Evolutionary conservation across 2,797 vertebrate species (phyloP), one percentile per base, ranked within the genome.

Genomic region (Malurus leucopterus): DNA sequence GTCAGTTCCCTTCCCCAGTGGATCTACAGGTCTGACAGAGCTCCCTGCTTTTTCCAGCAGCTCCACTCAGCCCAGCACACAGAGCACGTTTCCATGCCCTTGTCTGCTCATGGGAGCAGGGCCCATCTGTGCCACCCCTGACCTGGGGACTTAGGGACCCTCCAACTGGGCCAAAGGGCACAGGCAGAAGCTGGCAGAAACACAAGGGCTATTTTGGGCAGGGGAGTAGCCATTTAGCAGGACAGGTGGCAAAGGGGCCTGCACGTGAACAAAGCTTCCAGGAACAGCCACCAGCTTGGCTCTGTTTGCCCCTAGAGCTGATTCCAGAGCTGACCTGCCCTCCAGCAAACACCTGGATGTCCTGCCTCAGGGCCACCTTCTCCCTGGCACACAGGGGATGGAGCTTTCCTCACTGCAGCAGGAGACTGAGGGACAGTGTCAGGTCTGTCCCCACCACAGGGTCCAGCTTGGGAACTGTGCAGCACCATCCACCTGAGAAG

Each of bases 171-270:
- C 41, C 89, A 86, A 81, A 95, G 92, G 95, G 73, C 79, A 2
- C 53, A 22, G 70, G 12, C 82, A 87, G 73, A 26, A 83, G 70
- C 89, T 95, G 88, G 80, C 92, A 92, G 92, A 79, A 57, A 53
- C 41, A 19, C 44, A 14, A 59, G 51, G 46, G 38, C 83, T 95
- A 95, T 95, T 95, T 93, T 83, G 63, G 86, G 92, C 89, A 82
- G 30, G 26, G 61, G 38, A 89, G 8, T 78, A 74, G 80, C 73
- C 58, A 36, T 70, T 76, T 12, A 13, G 27, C 74, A 88, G 77
- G 53, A 55, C 34, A 70, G 77, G 80, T 83, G 85, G 85, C 49
- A 72, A 76, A 74, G 41, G 38, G 86, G 32, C 29, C 30, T 43
- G 54, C 85, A 88, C 4, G 1, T 22, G 85, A 81, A 32, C 63